A percentile compares a stretch with the other conserved stretches of the same genome.
Evolutionary conservation across 2,113 vertebrate genomes (phyloP).

Genomic region (Brachyhypopomus gauderio): DNA sequence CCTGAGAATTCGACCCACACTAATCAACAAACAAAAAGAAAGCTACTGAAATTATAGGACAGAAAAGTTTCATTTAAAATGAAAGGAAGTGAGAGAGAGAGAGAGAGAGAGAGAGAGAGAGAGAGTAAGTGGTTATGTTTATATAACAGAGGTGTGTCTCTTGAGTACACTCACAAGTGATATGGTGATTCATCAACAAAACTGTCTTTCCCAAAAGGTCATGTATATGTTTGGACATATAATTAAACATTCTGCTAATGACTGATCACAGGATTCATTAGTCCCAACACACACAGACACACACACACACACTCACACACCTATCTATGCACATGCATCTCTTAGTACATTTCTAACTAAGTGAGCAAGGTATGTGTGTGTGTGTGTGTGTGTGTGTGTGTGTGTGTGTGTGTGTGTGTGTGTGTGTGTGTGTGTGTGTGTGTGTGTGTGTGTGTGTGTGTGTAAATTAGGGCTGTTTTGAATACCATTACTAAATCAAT

Average conservation of each 20-base stretch:
- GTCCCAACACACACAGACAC: constrained; percentile 11
- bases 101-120: not conserved
- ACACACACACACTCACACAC: not conserved
- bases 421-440: too few relatives aligned
- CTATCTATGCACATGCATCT: too few relatives aligned
- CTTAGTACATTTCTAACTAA: not conserved
- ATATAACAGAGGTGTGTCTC: not conserved
- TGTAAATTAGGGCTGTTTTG: too few relatives aligned
- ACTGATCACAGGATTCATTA: not conserved
- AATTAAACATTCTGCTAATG: not conserved
- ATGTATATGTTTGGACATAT: constrained; percentile 11
- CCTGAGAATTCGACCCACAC: too few relatives aligned
- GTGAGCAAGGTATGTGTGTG: not conserved
- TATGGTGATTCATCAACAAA: not conserved
- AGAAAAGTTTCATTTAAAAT: not conserved
- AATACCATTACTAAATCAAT: too few relatives aligned
- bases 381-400: not conserved
- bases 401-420: too few relatives aligned
- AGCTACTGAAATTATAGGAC: too few relatives aligned
- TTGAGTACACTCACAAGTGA: not conserved
- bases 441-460: too few relatives aligned
- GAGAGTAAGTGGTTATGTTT: not conserved
- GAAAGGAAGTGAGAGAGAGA: not conserved
- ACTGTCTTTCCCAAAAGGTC: not conserved
- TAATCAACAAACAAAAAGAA: too few relatives aligned